phyloP scores from a whole-genome alignment of 1,140 invertebrate species.

The Zaprionus ornatus region DNA sequence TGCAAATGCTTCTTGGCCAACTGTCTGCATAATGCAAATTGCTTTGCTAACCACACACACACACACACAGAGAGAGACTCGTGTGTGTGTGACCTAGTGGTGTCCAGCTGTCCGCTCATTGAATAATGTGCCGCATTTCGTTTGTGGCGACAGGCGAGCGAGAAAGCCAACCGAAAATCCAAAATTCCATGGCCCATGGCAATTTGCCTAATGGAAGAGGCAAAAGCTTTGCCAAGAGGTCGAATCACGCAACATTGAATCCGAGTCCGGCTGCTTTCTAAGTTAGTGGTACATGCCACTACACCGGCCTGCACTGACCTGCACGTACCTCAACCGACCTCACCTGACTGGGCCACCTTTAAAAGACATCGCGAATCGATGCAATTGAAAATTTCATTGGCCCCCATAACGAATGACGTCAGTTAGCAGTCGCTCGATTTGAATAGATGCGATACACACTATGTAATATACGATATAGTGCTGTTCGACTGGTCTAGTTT shows the following conservation, averaged over 20 bases:
- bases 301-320: slow-evolving; percentile 2
- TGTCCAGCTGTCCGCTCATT: slow-evolving; percentile 50
- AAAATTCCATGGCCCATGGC: slow-evolving; percentile 39
- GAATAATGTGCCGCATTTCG: slow-evolving; percentile 67
- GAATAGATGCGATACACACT: no score
- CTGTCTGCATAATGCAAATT: slow-evolving; percentile 42
- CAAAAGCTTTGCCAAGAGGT: slow-evolving; percentile 19
- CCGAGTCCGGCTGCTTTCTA: slow-evolving; percentile 30
- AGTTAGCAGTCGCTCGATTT: not conserved
- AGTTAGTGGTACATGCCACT: slow-evolving; percentile 55
- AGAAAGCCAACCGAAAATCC: slow-evolving; percentile 8
- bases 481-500: not conserved
- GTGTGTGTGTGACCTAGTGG: slow-evolving; percentile 26
- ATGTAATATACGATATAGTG: no score
- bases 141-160: slow-evolving; percentile 41
- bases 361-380: not conserved
- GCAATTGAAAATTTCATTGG: not conserved
- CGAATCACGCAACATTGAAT: slow-evolving; percentile 54
- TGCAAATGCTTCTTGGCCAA: slow-evolving; percentile 12
- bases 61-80: slow-evolving; percentile 8
- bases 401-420: not conserved
- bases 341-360: slow-evolving; percentile 9
- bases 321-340: slow-evolving; percentile 2
- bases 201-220: slow-evolving; percentile 73
- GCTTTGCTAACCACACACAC: slow-evolving; percentile 20